Base-by-base conservation (phyloP, 2,888 invertebrate species). In the Lepidonotus clava region DNA sequence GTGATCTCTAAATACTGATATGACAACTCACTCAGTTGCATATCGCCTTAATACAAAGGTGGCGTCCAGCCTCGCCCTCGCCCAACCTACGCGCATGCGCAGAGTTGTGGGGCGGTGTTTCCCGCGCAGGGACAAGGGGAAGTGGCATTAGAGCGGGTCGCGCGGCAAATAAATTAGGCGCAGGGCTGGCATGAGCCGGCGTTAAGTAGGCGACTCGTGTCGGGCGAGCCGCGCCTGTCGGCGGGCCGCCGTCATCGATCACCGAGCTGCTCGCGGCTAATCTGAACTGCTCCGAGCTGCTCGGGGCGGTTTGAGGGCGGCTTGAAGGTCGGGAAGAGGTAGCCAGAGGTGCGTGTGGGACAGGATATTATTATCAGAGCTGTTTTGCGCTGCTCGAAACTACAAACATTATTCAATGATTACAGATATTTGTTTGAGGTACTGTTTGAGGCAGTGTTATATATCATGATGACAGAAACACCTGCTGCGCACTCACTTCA, bases 181-280 rank as follows among this genome's bases (percentile, higher is more conserved):
- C 51, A 4, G 80, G 32, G 40, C 80, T 18, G 34, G 28, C 18
- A 46, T n/a, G 2, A 32, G 80, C 0, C 41, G 38, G 80, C 51
- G 80, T 46, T 80, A 80, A 80, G 46, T 80, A 51, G 46, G 80
- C 80, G 46, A 6, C 28, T 41, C 80, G 46, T 80, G 80, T 76
- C 36, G 76, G 76, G 5, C 41, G 80, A 21, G 1, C 21, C 28
- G 28, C 1, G 24, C 80, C 46, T 4, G 51, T 34, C 66, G n/a
- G 28, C 28, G 11, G 66, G 66, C 21, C 28, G 2, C 41, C 11
- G 41, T 34, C 41, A 24, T 41, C 80, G 46, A 41, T 80, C 80
- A 77, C 28, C 46, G 14, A 18, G 24, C 28, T 51, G 51, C 51
- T 21, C 21, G 14, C 21, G 11, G 11, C 51, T 51, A n/a, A n/a